These are phyloP conservation scores for Lanistes nyassanus DNA, from an alignment of 1,140 invertebrate species.

Conservation along the genomic window DNA sequence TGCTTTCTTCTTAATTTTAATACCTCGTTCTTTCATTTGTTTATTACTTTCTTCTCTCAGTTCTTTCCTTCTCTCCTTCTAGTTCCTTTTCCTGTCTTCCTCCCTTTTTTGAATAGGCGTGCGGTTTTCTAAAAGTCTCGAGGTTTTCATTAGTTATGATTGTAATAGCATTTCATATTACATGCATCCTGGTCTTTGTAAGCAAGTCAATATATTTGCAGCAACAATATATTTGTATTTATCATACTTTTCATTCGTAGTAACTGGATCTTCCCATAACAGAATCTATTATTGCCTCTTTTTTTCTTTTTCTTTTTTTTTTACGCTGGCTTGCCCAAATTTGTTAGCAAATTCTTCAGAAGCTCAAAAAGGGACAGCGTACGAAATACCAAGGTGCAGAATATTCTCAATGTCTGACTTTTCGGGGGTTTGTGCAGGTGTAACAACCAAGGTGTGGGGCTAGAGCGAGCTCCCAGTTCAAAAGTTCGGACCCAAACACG, in stretches of 20 bases:
- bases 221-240: too few species aligned
- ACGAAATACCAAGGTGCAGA: too few species aligned
- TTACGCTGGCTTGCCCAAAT: not conserved
- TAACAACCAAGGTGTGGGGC: too few species aligned
- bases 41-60: slow-evolving; percentile 22
- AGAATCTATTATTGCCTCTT: not conserved
- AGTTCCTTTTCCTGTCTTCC: not conserved
- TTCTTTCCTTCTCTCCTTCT: slow-evolving; percentile 6
- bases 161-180: too few species aligned
- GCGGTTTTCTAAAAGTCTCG: too few species aligned
- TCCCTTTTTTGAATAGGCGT: not conserved
- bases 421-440: not conserved
- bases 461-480: not conserved
- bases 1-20: not conserved
- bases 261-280: not conserved
- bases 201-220: too few species aligned
- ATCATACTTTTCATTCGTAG: too few species aligned
- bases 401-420: too few species aligned
- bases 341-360: not conserved
- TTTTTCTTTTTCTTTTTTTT: not conserved
- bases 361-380: not conserved
- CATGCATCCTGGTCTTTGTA: too few species aligned
- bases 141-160: too few species aligned
- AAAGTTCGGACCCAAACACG: not conserved
- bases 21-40: not conserved